A percentile compares a stretch with the other conserved stretches of the same genome.
Evolutionary conservation across 1,140 invertebrate species (phyloP).

Genomic region (Aricia agestis): DNA sequence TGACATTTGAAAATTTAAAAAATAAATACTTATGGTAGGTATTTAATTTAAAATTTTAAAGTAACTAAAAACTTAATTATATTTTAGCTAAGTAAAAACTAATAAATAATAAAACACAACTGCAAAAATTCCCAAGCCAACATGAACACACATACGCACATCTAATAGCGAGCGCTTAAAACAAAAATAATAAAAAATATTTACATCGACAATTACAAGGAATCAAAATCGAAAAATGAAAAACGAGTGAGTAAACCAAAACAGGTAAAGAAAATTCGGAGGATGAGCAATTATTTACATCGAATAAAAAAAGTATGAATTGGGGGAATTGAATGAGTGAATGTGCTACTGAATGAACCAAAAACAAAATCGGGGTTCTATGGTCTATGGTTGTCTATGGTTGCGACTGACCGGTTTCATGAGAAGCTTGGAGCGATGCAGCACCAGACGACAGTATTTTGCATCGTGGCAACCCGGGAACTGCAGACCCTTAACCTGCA

Average conservation of each 20-base stretch:
- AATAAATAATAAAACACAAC: neutral
- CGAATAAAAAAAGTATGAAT: slow-evolving; percentile 3
- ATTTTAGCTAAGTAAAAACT: neutral
- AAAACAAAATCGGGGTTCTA: slow-evolving; percentile 23
- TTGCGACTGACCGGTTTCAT: slow-evolving; percentile 92
- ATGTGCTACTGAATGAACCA: slow-evolving; percentile 8
- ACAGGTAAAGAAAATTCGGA: slow-evolving; percentile 10
- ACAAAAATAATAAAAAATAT: neutral
- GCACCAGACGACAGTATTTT: slow-evolving; percentile 94
- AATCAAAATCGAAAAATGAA: neutral
- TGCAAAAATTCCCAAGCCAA: neutral
- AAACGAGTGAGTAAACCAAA: slow-evolving; percentile 12
- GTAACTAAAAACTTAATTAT: neutral
- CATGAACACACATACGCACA: neutral
- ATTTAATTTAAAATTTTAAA: neutral
- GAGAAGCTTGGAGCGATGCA: slow-evolving; percentile 95
- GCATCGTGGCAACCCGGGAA: slow-evolving; percentile 96
- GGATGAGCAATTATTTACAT: slow-evolving; percentile 2
- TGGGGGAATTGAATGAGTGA: slow-evolving; percentile 7
- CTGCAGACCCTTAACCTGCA: slow-evolving; percentile 95
- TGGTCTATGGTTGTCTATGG: slow-evolving; percentile 21
- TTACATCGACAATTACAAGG: neutral
- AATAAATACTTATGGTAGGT: neutral
- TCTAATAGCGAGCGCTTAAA: slow-evolving; percentile 9
- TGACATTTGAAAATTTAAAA: neutral